Conservation (phyloP, 2,797 vertebrate genomes). For the Limosa lapponica region DNA sequence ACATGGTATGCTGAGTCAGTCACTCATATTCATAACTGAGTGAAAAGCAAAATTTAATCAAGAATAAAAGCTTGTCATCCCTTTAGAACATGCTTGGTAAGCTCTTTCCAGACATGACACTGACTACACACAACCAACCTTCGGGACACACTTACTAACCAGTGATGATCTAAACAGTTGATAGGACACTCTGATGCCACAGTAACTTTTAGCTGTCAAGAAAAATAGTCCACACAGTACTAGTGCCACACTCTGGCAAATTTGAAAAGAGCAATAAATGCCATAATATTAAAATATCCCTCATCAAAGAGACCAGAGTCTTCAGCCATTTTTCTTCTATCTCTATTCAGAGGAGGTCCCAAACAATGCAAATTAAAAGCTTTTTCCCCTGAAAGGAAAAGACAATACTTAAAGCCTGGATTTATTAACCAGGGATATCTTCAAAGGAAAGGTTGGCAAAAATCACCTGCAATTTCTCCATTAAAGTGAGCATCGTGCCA, state of each 20-base stretch:
- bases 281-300: not conserved
- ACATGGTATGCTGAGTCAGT: not conserved
- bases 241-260: not conserved
- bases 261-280: not conserved
- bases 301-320: not conserved
- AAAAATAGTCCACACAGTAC: not conserved
- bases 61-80: not conserved
- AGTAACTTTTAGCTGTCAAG: not conserved
- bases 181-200: not conserved
- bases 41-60: not conserved
- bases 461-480: not conserved
- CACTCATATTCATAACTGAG: not conserved
- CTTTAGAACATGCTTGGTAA: not conserved
- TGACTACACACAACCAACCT: not conserved
- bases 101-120: not conserved
- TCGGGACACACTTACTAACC: not conserved
- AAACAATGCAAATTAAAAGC: not conserved
- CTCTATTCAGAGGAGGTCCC: not conserved
- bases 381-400: not conserved
- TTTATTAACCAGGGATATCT: not conserved
- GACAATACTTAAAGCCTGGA: not conserved
- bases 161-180: not conserved
- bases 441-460: not conserved
- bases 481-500: not conserved
- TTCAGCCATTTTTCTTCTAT: not conserved